These are phyloP conservation scores for Eremobia ochroleuca DNA, from an alignment of 2,888 invertebrate species.

Conservation along the genomic window DNA sequence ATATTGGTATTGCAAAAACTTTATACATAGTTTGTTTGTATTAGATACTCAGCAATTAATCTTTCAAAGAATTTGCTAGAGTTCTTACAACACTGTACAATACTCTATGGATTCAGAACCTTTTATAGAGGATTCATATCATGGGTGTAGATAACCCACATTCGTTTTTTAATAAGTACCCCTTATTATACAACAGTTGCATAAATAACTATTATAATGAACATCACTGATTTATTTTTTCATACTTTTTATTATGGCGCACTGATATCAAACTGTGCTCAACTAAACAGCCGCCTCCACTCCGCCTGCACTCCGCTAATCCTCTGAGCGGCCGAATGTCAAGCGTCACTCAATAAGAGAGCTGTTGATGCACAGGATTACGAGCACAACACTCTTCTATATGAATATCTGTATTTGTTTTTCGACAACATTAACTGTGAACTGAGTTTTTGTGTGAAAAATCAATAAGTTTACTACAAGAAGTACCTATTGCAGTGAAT, in stretches of 20 bases:
- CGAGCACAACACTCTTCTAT: conserved; percentile 67
- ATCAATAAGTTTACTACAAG: neutral
- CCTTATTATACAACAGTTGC: too few relatives aligned
- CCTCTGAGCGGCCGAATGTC: conserved; percentile 78
- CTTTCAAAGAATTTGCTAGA: too few relatives aligned
- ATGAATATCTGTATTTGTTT: conserved; percentile 65
- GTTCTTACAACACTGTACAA: too few relatives aligned
- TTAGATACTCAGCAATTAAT: too few relatives aligned
- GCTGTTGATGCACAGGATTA: conserved; percentile 86
- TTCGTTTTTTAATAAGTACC: too few relatives aligned
- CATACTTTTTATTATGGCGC: neutral
- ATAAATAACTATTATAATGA: too few relatives aligned
- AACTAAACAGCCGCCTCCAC: conserved; percentile 74
- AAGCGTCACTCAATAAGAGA: conserved; percentile 88
- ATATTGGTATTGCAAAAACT: too few relatives aligned
- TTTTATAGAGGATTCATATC: too few relatives aligned
- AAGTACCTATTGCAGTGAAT: neutral
- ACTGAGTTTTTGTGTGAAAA: neutral
- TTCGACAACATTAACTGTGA: conserved; percentile 42
- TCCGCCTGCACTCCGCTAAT: conserved; percentile 33
- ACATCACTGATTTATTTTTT: too few relatives aligned
- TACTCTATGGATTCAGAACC: too few relatives aligned
- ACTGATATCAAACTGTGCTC: conserved; percentile 33
- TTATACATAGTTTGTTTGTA: too few relatives aligned
- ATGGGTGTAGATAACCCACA: too few relatives aligned